Conservation (phyloP, 2,888 invertebrate genomes). For the Phasia obesa region DNA sequence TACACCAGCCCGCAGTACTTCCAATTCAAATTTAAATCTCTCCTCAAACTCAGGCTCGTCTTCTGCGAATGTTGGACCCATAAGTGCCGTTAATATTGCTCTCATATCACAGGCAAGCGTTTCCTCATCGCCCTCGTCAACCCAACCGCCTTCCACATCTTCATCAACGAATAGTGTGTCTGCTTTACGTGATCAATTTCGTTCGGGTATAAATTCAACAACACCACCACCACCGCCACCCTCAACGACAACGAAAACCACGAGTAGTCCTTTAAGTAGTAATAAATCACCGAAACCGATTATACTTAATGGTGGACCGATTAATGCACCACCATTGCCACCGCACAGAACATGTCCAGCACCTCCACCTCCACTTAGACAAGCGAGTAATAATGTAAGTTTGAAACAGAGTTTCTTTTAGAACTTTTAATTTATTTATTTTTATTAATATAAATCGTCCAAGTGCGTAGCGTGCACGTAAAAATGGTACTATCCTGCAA, state of each 20-base stretch:
- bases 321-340: constrained; percentile 81
- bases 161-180: constrained; percentile 79
- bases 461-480: too few species aligned
- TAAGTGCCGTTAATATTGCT: constrained; percentile 77
- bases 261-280: constrained; percentile 74
- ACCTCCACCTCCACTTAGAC: constrained; percentile 82
- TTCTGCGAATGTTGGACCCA: constrained; percentile 69
- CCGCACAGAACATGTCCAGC: constrained; percentile 82
- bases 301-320: constrained; percentile 77
- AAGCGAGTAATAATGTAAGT: constrained; percentile 80
- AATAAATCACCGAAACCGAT: constrained; percentile 75
- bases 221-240: constrained; percentile 75
- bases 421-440: background rate
- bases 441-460: too few species aligned
- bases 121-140: constrained; percentile 68
- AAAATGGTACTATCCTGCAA: too few species aligned
- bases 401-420: background rate
- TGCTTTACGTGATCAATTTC: constrained; percentile 81
- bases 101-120: constrained; percentile 75
- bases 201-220: constrained; percentile 75
- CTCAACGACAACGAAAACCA: constrained; percentile 71
- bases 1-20: constrained; percentile 81
- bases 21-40: constrained; percentile 81
- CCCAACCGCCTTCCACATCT: constrained; percentile 76
- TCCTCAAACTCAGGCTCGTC: constrained; percentile 68